A percentile compares a stretch with the other conserved stretches of the same genome.
Evolutionary conservation across 2,113 vertebrate genomes (phyloP).

Genomic region (Loxodonta africana): DNA sequence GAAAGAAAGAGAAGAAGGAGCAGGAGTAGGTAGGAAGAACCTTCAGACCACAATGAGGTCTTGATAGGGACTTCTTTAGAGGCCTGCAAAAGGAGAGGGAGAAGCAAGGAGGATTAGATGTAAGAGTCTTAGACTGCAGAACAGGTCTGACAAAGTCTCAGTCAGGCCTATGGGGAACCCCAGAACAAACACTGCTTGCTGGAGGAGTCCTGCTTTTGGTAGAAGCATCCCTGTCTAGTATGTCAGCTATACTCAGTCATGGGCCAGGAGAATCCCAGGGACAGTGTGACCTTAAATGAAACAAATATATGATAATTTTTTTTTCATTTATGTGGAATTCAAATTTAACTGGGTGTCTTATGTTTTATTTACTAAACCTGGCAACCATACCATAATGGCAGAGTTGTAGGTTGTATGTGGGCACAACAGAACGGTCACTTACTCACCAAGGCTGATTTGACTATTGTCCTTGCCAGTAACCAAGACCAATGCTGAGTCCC

Average conservation of each 20-base stretch:
- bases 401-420: background rate
- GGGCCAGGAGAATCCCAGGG: background rate
- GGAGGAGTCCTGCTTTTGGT: background rate
- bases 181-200: background rate
- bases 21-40: background rate
- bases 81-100: background rate
- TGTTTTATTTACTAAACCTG: background rate
- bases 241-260: background rate
- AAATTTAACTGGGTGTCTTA: background rate
- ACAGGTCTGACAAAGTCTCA: background rate
- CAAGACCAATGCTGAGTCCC: background rate
- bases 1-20: background rate
- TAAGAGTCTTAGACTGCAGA: background rate
- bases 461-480: background rate
- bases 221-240: background rate
- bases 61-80: background rate
- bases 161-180: background rate
- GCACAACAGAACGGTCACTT: background rate
- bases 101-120: background rate
- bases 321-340: constrained; percentile 9
- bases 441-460: background rate
- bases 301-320: background rate
- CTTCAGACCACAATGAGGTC: background rate
- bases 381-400: background rate
- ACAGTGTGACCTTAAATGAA: background rate